These are phyloP conservation scores for Pseudobourletiella spinata DNA, from an alignment of 1,140 invertebrate species.

Conservation along the genomic window DNA sequence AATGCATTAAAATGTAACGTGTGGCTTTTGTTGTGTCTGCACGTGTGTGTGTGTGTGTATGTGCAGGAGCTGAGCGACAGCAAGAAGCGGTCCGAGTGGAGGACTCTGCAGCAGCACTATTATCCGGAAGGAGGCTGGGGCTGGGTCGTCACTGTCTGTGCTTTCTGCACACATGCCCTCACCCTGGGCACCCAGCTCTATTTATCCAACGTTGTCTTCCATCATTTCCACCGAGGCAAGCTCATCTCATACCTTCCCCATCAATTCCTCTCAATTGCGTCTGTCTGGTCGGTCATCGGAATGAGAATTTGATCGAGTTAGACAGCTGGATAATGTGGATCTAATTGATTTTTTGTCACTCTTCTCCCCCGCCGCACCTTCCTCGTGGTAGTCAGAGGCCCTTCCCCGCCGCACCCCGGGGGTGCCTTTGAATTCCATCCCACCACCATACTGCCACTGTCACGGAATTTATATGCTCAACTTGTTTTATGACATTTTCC, in stretches of 20 bases:
- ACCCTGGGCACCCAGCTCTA: constrained; percentile 25
- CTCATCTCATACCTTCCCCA: background rate
- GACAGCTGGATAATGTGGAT: too few species aligned
- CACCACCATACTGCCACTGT: too few species aligned
- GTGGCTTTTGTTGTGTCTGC: background rate
- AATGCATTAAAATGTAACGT: background rate
- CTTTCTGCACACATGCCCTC: constrained; percentile 22
- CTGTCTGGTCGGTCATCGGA: too few species aligned
- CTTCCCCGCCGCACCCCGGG: too few species aligned
- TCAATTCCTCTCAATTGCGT: background rate
- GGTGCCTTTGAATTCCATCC: too few species aligned
- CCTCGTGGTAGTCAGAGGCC: too few species aligned
- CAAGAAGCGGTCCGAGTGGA: constrained; percentile 31
- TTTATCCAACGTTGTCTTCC: constrained; percentile 27
- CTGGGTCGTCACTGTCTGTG: constrained; percentile 24
- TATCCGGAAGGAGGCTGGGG: constrained; percentile 46
- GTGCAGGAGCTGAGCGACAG: background rate
- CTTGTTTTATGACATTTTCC: too few species aligned
- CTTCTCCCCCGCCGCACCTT: too few species aligned
- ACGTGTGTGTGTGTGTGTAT: too few species aligned
- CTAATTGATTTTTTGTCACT: too few species aligned
- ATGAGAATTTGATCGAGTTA: too few species aligned
- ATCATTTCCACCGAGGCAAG: constrained; percentile 24
- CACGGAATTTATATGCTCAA: too few species aligned
- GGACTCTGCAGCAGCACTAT: constrained; percentile 48